A percentile compares a stretch with the other conserved stretches of the same genome.
phyloP scores from a whole-genome alignment of 2,797 vertebrate genomes.

The Enteromius radiatus region DNA sequence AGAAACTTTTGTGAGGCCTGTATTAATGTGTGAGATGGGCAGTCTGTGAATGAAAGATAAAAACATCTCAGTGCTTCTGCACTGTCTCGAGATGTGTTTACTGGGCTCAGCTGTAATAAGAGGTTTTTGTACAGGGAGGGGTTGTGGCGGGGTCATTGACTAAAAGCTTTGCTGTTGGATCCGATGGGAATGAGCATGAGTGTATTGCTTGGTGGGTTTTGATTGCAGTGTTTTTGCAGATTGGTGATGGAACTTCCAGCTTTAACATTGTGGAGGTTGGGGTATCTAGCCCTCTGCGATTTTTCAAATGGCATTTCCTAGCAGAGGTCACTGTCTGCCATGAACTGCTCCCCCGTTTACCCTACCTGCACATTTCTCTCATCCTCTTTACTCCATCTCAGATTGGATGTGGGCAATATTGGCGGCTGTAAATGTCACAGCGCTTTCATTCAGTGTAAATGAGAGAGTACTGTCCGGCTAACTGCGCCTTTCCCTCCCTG shows the following conservation, averaged over 20 bases:
- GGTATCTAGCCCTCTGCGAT: constrained; percentile 30
- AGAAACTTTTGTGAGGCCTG: constrained; percentile 32
- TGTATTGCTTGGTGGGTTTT: not conserved
- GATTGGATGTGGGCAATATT: constrained; percentile 43
- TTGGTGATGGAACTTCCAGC: constrained; percentile 22
- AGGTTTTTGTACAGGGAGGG: constrained; percentile 19
- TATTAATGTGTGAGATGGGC: not conserved
- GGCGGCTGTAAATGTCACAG: constrained; percentile 50
- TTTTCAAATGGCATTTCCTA: constrained; percentile 48
- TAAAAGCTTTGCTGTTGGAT: constrained; percentile 33
- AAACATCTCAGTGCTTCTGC: constrained; percentile 22
- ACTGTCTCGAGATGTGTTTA: constrained; percentile 32
- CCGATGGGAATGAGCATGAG: not conserved
- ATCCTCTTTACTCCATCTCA: constrained; percentile 18
- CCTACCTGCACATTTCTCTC: constrained; percentile 7
- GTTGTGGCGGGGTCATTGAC: not conserved
- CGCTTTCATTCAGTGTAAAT: constrained; percentile 22
- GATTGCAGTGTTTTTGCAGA: constrained; percentile 43
- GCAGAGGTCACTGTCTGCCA: constrained; percentile 22
- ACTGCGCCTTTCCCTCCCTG: not conserved
- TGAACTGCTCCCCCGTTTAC: constrained; percentile 14
- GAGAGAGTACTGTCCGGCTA: not conserved
- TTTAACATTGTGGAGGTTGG: constrained; percentile 27
- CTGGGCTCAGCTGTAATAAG: constrained; percentile 22
- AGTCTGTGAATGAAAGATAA: constrained; percentile 22